Conservation (phyloP, 2,113 vertebrate species). For the Apodemus speciosus region DNA sequence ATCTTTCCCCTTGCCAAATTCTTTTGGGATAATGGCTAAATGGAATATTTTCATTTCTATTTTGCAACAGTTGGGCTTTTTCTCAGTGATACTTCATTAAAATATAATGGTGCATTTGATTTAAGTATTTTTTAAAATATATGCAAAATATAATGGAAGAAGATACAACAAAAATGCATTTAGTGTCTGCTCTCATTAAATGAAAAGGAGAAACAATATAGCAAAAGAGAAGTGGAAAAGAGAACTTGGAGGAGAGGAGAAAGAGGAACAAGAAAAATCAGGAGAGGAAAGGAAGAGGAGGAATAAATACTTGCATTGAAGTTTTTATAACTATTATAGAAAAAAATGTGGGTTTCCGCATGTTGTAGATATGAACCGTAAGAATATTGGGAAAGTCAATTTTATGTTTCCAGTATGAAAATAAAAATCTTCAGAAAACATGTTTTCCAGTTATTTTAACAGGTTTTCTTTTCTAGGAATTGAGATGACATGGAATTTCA, state of each 20-base stretch:
- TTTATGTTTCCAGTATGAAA: not conserved
- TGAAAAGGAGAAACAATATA: not conserved
- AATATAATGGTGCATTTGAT: not conserved
- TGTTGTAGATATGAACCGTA: not conserved
- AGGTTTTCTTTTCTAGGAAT: not conserved
- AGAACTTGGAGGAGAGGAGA: not conserved
- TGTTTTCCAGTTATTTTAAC: not conserved
- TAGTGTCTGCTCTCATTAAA: not conserved
- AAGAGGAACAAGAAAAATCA: not conserved
- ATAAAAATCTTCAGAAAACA: not conserved
- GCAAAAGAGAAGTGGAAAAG: not conserved
- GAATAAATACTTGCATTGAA: not conserved
- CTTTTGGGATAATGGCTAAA: slow-evolving; percentile 48
- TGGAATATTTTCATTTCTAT: slow-evolving; percentile 62
- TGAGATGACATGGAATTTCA: not conserved
- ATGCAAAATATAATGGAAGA: not conserved
- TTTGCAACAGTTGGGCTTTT: slow-evolving; percentile 64
- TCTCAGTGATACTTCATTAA: slow-evolving; percentile 37
- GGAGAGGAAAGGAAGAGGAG: not conserved
- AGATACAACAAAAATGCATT: not conserved
- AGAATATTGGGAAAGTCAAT: not conserved
- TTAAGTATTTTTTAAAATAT: not conserved
- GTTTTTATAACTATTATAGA: not conserved
- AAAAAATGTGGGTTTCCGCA: not conserved
- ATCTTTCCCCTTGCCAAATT: slow-evolving; percentile 67